These are phyloP conservation scores for Agapornis canus DNA, from an alignment of 2,797 vertebrate species.

Conservation along the genomic window DNA sequence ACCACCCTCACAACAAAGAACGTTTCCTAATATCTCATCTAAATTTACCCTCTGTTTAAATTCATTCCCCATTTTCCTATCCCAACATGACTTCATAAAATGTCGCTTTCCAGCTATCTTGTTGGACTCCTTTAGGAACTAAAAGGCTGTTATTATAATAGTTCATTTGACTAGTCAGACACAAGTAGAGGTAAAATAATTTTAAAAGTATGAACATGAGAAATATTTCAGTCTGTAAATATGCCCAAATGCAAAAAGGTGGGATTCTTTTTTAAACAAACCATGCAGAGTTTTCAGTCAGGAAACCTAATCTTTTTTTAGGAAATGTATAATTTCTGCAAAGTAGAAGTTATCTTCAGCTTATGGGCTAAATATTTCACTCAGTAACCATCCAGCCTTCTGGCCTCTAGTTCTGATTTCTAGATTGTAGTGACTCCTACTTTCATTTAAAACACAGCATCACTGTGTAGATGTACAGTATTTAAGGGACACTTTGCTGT, in stretches of 20 bases:
- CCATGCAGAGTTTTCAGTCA: background rate
- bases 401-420: background rate
- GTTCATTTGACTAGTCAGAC: background rate
- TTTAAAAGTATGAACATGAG: background rate
- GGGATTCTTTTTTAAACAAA: background rate
- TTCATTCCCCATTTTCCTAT: background rate
- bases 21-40: background rate
- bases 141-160: background rate
- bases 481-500: background rate
- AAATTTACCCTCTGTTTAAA: background rate
- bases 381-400: background rate
- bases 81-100: background rate
- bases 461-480: background rate
- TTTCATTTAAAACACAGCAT: background rate
- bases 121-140: background rate
- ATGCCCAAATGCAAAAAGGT: background rate
- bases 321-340: background rate
- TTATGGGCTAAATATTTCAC: background rate
- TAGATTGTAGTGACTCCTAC: background rate
- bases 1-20: background rate
- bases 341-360: background rate
- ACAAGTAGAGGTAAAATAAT: background rate
- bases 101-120: background rate
- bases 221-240: background rate
- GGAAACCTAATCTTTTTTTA: background rate